Evolutionary conservation across 30 jellyfish, hydroid and myxozoan genomes (phyloP), one percentile per base, ranked within the genome.

Genomic region (Hydra vulgaris): DNA sequence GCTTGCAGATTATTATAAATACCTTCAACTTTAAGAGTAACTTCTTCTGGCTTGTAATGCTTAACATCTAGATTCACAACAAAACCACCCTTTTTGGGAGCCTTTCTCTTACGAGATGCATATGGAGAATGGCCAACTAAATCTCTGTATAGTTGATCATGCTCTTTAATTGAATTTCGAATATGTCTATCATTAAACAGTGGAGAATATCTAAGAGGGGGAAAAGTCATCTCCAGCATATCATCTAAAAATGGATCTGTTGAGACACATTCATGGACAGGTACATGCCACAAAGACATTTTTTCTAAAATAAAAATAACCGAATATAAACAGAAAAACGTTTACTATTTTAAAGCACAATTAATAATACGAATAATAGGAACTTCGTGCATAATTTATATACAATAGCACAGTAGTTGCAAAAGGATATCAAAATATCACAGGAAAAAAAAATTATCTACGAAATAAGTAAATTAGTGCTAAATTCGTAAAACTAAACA

Each of bases 11-110:
- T n/a, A n/a, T n/a, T n/a, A n/a, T n/a, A 40, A 86, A 40, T 61
- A 82, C 89, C 89, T n/a, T 82, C 89, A 7, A 82, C 89, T 82
- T 82, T 82, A 20, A 82, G 22, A 27, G 83, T 71, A 21, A 82
- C 27, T 73, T 82, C 89, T 52, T 82, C 89, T 27, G 89, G 89
- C 66, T 76, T 82, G 40, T 82, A 82, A 54, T 82, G 89, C 23
- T 53, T 71, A 16, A 82, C 89, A 82, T 82, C 89, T 3, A 82
- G 55, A 23, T 74, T 53, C 4, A 82, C 81, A 18, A 15, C 23
- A 56, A 82, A 82, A 20, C 25, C 89, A 52, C 23, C 75, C 0
- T 40, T 40, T 16, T 16, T 18, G 8, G 20, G 25, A 27, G 7
- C 7, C 27, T 0, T 23, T 55, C 23, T 23, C 20, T 19, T 15